Percentiles rank a stretch among this genome's conserved stretches.
phyloP scores from a whole-genome alignment of 2,888 invertebrate genomes.

The Morpho deidamia region DNA sequence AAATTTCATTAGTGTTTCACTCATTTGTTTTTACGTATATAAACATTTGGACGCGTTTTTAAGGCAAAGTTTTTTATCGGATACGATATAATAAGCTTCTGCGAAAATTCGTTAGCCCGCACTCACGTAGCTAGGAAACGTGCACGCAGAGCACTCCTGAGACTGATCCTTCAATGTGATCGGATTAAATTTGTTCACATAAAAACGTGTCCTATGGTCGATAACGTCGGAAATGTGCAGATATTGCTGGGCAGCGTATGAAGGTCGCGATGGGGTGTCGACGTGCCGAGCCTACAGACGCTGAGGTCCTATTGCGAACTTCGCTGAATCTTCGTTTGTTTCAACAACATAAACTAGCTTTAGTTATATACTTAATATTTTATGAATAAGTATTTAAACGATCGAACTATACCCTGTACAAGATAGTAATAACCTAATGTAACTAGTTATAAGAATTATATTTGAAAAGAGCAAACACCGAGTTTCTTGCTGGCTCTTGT shows the following conservation, averaged over 20 bases:
- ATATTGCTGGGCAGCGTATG: constrained; percentile 66
- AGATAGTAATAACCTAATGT: no score
- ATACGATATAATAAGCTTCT: constrained; percentile 55
- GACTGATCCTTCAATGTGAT: constrained; percentile 70
- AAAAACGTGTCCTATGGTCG: constrained; percentile 67
- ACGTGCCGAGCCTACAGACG: constrained; percentile 63
- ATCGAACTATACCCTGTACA: no score
- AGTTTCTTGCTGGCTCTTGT: no score
- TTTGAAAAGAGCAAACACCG: no score
- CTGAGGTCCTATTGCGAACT: constrained; percentile 35
- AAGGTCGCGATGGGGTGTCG: constrained; percentile 57
- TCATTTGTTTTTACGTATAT: no score
- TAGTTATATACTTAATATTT: no score
- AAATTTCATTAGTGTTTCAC: no score
- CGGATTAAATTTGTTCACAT: constrained; percentile 74
- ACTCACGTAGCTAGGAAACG: constrained; percentile 58
- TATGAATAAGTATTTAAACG: no score
- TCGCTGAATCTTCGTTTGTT: constrained; percentile 33
- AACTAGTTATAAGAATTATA: no score
- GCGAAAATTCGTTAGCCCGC: constrained; percentile 63
- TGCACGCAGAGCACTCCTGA: constrained; percentile 61
- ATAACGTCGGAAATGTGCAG: constrained; percentile 70
- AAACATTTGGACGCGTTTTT: not conserved
- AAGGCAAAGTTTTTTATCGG: constrained; percentile 48
- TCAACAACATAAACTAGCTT: constrained; percentile 3